phyloP scores from a whole-genome alignment of 1,140 invertebrate genomes.

The Lasioglossum baleicum region DNA sequence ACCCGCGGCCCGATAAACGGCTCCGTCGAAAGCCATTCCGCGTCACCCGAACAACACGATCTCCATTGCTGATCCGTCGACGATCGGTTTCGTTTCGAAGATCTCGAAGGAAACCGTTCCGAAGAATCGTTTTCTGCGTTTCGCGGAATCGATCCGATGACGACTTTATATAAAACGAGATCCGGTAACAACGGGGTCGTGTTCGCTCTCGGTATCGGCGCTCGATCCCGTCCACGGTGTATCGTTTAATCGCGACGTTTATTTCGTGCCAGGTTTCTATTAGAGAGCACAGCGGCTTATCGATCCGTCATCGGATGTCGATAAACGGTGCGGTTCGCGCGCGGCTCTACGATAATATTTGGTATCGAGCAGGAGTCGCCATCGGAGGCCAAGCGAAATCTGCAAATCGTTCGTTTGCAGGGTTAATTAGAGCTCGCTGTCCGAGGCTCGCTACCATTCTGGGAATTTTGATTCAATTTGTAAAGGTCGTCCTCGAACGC shows the following conservation, averaged over 20 bases:
- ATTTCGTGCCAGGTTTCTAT: neutral
- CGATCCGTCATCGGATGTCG: slow-evolving; percentile 28
- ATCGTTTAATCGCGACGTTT: slow-evolving; percentile 11
- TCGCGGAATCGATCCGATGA: neutral
- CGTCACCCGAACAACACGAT: neutral
- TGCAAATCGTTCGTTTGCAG: neutral
- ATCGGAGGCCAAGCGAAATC: neutral
- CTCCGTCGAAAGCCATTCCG: neutral
- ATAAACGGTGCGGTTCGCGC: neutral
- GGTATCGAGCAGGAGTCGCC: neutral
- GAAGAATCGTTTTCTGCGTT: neutral
- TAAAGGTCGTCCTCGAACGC: too few species aligned
- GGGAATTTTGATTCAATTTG: too few species aligned
- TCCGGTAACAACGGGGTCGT: too few species aligned
- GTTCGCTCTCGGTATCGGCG: neutral
- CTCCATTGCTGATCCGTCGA: too few species aligned
- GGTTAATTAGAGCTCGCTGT: neutral
- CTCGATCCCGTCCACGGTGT: neutral
- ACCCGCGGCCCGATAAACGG: neutral
- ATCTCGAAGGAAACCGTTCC: too few species aligned
- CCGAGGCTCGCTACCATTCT: too few species aligned
- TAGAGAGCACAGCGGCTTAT: neutral
- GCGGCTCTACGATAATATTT: slow-evolving; percentile 3
- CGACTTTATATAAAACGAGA: too few species aligned
- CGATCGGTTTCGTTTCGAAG: too few species aligned